Base-by-base conservation (phyloP, 2,797 vertebrate species). In the Myotis planiceps region DNA sequence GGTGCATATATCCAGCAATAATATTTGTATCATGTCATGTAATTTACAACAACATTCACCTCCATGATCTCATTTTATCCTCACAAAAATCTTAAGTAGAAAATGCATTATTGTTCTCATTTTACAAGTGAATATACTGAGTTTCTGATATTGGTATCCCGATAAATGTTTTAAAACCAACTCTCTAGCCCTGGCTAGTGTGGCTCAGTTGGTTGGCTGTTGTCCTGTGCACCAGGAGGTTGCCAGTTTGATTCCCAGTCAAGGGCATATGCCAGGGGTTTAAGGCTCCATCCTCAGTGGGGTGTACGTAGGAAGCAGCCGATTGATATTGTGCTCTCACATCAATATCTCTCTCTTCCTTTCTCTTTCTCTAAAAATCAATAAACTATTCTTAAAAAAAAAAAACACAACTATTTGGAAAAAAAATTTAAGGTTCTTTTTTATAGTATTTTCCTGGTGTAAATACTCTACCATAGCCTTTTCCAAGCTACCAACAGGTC, bases 51-150 rank as follows among this genome's bases (percentile, higher is more conserved):
- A 63, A 78, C 16, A 23, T 29, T 83, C n/a, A 42, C n/a, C 15
- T 53, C 42, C 16, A 6, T 32, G 32, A 39, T 53, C 51, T 88
- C 21, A 32, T 78, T 87, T 78, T 23, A 84, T 74, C 49, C 8
- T 65, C 53, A 76, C 18, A 72, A 16, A 37, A 86, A 53, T n/a
- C 32, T 63, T 25, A 0, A 79, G 42, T 51, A 15, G 66, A 37
- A 92, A 72, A 55, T 51, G 10, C 37, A 49, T 63, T 65, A 23
- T n/a, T 29, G 25, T 83, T 19, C 7, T 90, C 12, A n/a, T 69
- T 93, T 94, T 88, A 47, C 18, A 80, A 55, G 27, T 75, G 47
- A 83, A 45, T n/a, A 87, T 72, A 83, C 51, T n/a, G 34, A 72
- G 18, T 93, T 91, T 72, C 87, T 39, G 65, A 39, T 32, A 23